Evolutionary conservation across 1,140 invertebrate genomes (phyloP).

Genomic region (Elymnias hypermnestra): DNA sequence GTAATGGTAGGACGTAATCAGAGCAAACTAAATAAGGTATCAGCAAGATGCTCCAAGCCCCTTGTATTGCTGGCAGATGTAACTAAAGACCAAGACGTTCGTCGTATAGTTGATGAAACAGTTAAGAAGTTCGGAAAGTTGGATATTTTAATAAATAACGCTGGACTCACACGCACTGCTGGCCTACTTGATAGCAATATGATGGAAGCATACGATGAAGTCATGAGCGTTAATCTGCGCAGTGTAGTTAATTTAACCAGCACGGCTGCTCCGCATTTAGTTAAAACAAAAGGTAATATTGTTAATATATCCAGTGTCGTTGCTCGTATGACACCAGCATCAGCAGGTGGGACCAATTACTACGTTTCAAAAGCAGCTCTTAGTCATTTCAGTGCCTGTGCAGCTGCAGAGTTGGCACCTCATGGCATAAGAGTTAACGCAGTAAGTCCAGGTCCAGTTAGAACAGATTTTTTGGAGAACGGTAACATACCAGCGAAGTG

Average conservation of each 20-base stretch:
- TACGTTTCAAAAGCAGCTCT: background rate
- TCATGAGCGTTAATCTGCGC: background rate
- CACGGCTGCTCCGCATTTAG: background rate
- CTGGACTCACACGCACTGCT: background rate
- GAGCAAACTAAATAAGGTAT: background rate
- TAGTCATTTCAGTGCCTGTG: background rate
- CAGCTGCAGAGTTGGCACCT: background rate
- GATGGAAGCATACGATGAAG: background rate
- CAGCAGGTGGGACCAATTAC: background rate
- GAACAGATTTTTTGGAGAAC: background rate
- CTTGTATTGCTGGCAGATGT: background rate
- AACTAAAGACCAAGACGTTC: background rate
- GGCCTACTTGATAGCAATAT: background rate
- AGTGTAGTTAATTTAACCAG: background rate
- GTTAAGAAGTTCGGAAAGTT: background rate
- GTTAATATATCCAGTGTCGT: background rate
- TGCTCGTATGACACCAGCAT: background rate
- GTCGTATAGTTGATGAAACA: background rate
- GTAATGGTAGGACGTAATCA: background rate
- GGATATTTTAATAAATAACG: no score
- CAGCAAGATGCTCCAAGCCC: background rate
- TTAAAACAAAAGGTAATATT: background rate
- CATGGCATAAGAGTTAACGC: background rate
- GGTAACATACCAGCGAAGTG: background rate
- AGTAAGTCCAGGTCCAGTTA: background rate